Percentiles rank a stretch among this genome's conserved stretches.
These are phyloP conservation scores for Blastobasis lacticolella DNA, from an alignment of 2,888 invertebrate species.

Conservation along the genomic window DNA sequence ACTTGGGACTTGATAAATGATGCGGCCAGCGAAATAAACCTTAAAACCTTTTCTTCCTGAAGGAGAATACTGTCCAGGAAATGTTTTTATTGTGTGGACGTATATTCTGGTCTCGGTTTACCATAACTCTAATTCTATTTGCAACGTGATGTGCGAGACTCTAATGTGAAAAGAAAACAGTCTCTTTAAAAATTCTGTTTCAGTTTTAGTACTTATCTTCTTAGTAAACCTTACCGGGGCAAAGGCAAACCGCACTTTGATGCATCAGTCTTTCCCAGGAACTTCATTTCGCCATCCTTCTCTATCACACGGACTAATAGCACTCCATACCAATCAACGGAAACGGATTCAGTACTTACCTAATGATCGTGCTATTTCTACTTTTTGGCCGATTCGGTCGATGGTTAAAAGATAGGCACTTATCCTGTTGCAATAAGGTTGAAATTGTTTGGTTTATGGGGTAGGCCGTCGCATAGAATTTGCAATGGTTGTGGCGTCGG, in stretches of 20 bases:
- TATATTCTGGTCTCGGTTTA: no score
- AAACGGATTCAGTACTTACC: slow-evolving; percentile 32
- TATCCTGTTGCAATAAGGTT: slow-evolving; percentile 16
- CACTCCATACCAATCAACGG: slow-evolving; percentile 24
- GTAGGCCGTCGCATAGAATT: slow-evolving; percentile 20
- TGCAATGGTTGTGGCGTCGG: slow-evolving; percentile 34
- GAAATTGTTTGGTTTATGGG: slow-evolving; percentile 10
- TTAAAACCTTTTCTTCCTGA: slow-evolving; percentile 29
- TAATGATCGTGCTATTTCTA: slow-evolving; percentile 39
- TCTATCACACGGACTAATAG: no score
- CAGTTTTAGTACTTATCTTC: no score
- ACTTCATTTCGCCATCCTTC: no score
- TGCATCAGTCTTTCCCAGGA: no score
- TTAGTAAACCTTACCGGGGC: no score
- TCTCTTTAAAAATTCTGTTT: no score
- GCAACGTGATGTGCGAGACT: no score
- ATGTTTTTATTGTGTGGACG: slow-evolving; percentile 7
- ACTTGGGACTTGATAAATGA: slow-evolving; percentile 48
- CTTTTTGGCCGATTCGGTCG: slow-evolving; percentile 14
- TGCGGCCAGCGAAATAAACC: slow-evolving; percentile 37
- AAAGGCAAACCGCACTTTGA: no score
- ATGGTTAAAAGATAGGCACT: background rate
- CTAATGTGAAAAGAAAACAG: no score
- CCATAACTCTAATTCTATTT: no score
- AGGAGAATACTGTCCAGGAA: slow-evolving; percentile 19